Conservation (phyloP, 2,113 vertebrate species). For the Lontra canadensis region DNA sequence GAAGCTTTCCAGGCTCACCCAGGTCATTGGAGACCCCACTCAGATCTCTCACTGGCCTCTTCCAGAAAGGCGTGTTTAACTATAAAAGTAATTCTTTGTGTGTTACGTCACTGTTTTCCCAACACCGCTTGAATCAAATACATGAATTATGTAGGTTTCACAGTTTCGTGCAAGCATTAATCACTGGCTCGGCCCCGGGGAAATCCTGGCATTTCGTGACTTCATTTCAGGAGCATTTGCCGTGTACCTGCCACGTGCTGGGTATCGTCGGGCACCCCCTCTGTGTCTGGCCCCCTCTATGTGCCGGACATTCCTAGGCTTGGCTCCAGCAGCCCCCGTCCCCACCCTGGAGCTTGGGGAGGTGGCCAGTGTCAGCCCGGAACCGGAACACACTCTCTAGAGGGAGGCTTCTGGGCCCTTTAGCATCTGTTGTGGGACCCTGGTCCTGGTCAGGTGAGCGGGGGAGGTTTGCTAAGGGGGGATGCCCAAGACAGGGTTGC, state of each 20-base stretch:
- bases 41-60: not conserved
- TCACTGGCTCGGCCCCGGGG: not conserved
- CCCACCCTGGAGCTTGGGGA: not conserved
- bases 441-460: not conserved
- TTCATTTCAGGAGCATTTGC: not conserved
- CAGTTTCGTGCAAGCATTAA: accelerated
- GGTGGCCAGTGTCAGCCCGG: accelerated
- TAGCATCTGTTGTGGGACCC: not conserved
- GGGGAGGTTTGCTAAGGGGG: not conserved
- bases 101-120: not conserved
- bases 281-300: not conserved
- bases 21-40: accelerated
- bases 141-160: not conserved
- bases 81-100: not conserved
- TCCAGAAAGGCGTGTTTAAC: accelerated
- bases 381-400: accelerated
- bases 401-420: not conserved
- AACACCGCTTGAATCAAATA: accelerated
- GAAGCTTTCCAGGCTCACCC: not conserved
- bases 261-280: accelerated
- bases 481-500: accelerated
- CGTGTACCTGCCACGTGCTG: accelerated
- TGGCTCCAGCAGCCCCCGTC: not conserved
- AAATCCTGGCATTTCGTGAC: not conserved
- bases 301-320: not conserved